phyloP scores from a whole-genome alignment of 2,888 invertebrate genomes.

The Hololepta plana region DNA sequence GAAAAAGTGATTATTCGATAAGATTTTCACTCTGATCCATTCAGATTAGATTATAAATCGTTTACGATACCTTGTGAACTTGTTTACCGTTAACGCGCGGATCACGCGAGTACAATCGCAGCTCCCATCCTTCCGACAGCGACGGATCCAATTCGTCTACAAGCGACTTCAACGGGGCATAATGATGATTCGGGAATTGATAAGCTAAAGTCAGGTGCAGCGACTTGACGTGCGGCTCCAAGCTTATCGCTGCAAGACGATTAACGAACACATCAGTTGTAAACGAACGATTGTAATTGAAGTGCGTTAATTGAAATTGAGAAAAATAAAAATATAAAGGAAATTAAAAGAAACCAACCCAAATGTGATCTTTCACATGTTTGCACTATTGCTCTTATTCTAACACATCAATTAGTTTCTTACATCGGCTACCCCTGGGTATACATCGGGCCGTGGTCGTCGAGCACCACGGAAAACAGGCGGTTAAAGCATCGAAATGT shows the following conservation, averaged over 20 bases:
- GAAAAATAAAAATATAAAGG: slow-evolving; percentile 2
- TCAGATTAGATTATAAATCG: too few relatives aligned
- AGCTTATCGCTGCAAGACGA: slow-evolving; percentile 41
- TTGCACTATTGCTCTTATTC: too few relatives aligned
- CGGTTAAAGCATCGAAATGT: slow-evolving; percentile 55
- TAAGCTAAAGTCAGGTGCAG: slow-evolving; percentile 79
- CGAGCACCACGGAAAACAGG: slow-evolving; percentile 61
- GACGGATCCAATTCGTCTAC: slow-evolving; percentile 54
- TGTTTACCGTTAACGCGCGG: slow-evolving; percentile 53
- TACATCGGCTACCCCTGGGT: slow-evolving; percentile 43
- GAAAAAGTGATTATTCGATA: slow-evolving; percentile 1
- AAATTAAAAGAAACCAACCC: too few relatives aligned
- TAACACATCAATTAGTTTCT: slow-evolving; percentile 20
- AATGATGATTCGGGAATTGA: slow-evolving; percentile 60
- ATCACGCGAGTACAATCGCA: slow-evolving; percentile 75
- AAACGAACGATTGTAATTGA: too few relatives aligned
- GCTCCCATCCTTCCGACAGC: slow-evolving; percentile 59
- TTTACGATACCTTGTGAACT: slow-evolving; percentile 32
- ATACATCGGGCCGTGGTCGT: slow-evolving; percentile 41
- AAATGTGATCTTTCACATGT: too few relatives aligned
- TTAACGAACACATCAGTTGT: too few relatives aligned
- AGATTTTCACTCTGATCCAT: background rate
- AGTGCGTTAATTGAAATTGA: too few relatives aligned
- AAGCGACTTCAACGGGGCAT: slow-evolving; percentile 49
- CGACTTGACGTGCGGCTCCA: slow-evolving; percentile 70